Base-by-base conservation (phyloP, 2,113 vertebrate genomes). In the Mormyrus lacerda region DNA sequence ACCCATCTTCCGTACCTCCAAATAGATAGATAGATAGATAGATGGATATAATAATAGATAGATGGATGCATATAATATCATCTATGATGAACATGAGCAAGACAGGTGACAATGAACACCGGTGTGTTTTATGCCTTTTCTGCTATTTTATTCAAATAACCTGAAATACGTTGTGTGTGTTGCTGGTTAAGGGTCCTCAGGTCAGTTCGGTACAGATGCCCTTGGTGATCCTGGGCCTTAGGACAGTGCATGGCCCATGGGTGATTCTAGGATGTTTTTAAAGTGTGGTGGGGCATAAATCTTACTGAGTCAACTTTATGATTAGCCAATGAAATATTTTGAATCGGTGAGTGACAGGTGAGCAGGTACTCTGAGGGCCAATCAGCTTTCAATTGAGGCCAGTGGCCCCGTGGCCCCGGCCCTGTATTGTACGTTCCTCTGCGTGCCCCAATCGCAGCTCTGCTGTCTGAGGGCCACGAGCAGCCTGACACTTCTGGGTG, bases 401-500 rank as follows among this genome's bases (percentile, higher is more conserved):
- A 24, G 17, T 42, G 19, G 17, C 44, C 82, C 82, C 2, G 11
- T 58, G 24, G 55, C 55, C 55, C 55, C 55, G 24, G 7, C 7
- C 19, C 53, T 58, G 53, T 58, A 24, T 58, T 58, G 53, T 58
- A 24, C 24, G 6, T 1, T 1, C 19, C 19, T 9, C 55, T n/a
- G 55, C 55, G n/a, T 2, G 21, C 55, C 69, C 35, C 35, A 1
- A 42, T 42, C 10, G 0, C 73, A 42, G 73, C 3, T 79, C 31
- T 42, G 73, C 73, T 15, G 17, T 79, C 31, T 79, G 4, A 45
- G 44, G 45, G 85, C 50, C 85, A 39, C 89, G 69, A 87, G 88
- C 92, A 92, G 92, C 91, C n/a, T 96, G 96, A 96, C 96, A 96
- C 95, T 96, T 96, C 95, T 93, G 95, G 96, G 96, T 96, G 95